Conservation (phyloP, 2,797 vertebrate species). For the Cygnus olor region DNA sequence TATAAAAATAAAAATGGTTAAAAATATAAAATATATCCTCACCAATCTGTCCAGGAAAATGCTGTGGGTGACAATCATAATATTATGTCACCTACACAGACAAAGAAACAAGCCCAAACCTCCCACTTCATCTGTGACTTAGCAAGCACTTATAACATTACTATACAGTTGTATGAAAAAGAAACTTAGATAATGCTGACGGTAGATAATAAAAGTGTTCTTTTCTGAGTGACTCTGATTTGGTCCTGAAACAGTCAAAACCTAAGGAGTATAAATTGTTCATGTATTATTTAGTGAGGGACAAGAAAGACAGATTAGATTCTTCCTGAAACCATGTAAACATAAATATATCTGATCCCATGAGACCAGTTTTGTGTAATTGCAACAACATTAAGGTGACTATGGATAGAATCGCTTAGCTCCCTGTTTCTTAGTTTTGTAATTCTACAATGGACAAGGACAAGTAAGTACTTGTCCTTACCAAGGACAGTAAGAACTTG, state of each 20-base stretch:
- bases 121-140: background rate
- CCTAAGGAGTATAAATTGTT: background rate
- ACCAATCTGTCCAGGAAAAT: background rate
- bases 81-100: background rate
- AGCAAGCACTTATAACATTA: background rate
- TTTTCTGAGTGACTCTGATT: background rate
- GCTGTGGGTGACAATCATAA: background rate
- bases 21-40: background rate
- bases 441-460: background rate
- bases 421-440: background rate
- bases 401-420: background rate
- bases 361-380: background rate
- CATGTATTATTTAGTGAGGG: background rate
- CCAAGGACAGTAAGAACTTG: too few species aligned
- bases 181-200: background rate
- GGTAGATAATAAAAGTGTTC: background rate
- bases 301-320: background rate
- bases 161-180: background rate
- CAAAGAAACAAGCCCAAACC: background rate
- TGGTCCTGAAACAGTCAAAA: background rate
- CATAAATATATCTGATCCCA: background rate
- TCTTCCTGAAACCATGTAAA: background rate
- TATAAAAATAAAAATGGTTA: too few species aligned
- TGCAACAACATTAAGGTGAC: background rate
- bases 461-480: too few species aligned